These are phyloP conservation scores for Acromyrmex echinatior DNA, from an alignment of 1,140 invertebrate genomes.

Conservation along the genomic window DNA sequence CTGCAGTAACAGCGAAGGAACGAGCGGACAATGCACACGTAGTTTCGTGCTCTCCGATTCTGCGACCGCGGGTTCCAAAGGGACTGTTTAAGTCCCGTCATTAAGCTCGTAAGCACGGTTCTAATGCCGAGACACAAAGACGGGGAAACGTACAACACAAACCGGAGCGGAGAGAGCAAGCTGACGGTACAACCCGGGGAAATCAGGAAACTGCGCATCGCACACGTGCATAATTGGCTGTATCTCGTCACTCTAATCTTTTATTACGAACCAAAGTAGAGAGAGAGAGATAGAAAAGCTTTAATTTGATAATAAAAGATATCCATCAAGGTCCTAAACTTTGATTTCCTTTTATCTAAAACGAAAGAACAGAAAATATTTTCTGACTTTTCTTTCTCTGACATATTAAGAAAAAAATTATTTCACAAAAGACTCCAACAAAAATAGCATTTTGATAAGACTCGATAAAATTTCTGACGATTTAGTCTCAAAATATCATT, in stretches of 20 bases:
- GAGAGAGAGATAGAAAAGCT: not conserved
- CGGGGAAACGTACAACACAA: conserved; percentile 22
- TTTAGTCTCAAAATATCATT: too few species aligned
- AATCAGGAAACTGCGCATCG: conserved; percentile 28
- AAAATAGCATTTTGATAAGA: too few species aligned
- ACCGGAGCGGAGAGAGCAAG: conserved; percentile 1
- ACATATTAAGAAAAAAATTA: not conserved
- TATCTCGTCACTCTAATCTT: conserved; percentile 4
- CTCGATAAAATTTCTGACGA: too few species aligned
- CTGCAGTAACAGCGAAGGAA: conserved; percentile 11
- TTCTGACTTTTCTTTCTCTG: not conserved
- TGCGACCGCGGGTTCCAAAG: conserved; percentile 64
- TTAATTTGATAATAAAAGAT: not conserved
- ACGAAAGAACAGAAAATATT: not conserved
- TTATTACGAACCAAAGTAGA: not conserved
- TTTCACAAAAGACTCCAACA: not conserved
- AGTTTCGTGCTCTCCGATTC: conserved; percentile 60
- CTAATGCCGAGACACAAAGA: conserved; percentile 59
- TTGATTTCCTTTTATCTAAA: not conserved
- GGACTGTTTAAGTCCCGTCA: conserved; percentile 73
- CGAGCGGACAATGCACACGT: conserved; percentile 56
- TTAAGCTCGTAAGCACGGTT: conserved; percentile 70
- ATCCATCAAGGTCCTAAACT: not conserved
- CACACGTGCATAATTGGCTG: conserved; percentile 28
- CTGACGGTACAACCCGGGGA: conserved; percentile 34